Evolutionary conservation across 2,888 invertebrate species (phyloP), one percentile per base, ranked within the genome.

Genomic region (Antitype chi): DNA sequence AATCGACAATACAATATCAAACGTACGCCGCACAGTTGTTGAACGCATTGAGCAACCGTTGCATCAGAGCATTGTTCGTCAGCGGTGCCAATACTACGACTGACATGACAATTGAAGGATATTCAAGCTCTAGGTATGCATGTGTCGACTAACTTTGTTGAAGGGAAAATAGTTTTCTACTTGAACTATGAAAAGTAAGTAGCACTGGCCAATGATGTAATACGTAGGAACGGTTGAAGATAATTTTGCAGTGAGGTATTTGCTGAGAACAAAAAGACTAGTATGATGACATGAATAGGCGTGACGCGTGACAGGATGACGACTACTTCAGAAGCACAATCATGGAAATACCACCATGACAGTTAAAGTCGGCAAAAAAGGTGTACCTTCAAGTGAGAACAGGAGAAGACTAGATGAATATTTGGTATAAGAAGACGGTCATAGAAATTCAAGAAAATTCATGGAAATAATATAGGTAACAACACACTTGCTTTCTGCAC

Each of bases 1-100:
- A 80, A 66, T 80, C 71, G 57, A 47, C 57, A 25, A 8, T 25
- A 72, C 47, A 38, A 70, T 32, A 78, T 70, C 28, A 55, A 64
- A 60, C 49, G 63, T n/a, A 60, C 13, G 38, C 52, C 13, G 38
- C 52, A 38, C 66, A 43, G 60, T 32, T 62, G 53, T 71, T 63
- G 76, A 66, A 43, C 69, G 68, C 53, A 78, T 86, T 84, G 76
- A 62, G 78, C 75, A 82, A 84, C 59, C 67, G 72, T 87, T 85
- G 77, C 87, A 81, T 80, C 78, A 85, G 49, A 32, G 68, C 49
- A 83, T 72, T 78, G 74, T 82, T 81, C 64, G 76, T 53, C 53
- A 43, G 25, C 74, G 25, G 66, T 78, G 72, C 62, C 72, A 70
- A 81, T 73, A 62, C 25, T 43, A 52, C 25, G 25, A n/a, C 53